A percentile compares a stretch with the other conserved stretches of the same genome.
Evolutionary conservation across 2,888 invertebrate species (phyloP).

Genomic region (Drosophila birchii): DNA sequence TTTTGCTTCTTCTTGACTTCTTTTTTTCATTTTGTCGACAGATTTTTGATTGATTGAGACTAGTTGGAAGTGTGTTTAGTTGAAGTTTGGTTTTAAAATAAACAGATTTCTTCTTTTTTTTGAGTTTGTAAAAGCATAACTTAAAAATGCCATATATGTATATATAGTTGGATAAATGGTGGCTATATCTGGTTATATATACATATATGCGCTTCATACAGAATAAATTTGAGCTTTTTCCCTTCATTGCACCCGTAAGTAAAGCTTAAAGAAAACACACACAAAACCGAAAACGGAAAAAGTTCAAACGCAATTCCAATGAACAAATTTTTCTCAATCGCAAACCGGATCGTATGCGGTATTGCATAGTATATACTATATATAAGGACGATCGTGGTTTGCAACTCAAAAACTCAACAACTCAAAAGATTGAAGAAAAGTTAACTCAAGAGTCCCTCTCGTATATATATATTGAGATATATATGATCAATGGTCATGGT

Average conservation of each 20-base stretch:
- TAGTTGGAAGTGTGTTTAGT: constrained; percentile 78
- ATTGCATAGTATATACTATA: background rate
- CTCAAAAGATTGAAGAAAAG: constrained; percentile 30
- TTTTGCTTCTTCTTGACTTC: constrained; percentile 53
- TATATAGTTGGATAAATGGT: constrained; percentile 33
- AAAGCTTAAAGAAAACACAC: constrained; percentile 51
- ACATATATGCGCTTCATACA: constrained; percentile 42
- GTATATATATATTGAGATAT: constrained; percentile 4
- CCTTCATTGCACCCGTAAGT: constrained; percentile 84
- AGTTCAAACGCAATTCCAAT: constrained; percentile 47
- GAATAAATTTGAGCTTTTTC: constrained; percentile 84
- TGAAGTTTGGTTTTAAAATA: constrained; percentile 78
- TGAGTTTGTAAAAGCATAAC: constrained; percentile 58
- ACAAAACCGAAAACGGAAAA: constrained; percentile 44
- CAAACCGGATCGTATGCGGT: constrained; percentile 3
- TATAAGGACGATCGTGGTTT: constrained; percentile 10
- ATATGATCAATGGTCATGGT: constrained; percentile 26
- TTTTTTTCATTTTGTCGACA: constrained; percentile 50
- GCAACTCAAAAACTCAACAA: constrained; percentile 29
- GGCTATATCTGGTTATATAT: constrained; percentile 53
- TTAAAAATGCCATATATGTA: constrained; percentile 48
- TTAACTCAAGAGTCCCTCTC: constrained; percentile 41
- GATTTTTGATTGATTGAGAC: constrained; percentile 68
- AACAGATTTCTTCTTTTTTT: constrained; percentile 67
- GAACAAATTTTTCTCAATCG: constrained; percentile 29